Conservation (phyloP, 64 coral and sea anemone species). For the Pocillopora verrucosa region DNA sequence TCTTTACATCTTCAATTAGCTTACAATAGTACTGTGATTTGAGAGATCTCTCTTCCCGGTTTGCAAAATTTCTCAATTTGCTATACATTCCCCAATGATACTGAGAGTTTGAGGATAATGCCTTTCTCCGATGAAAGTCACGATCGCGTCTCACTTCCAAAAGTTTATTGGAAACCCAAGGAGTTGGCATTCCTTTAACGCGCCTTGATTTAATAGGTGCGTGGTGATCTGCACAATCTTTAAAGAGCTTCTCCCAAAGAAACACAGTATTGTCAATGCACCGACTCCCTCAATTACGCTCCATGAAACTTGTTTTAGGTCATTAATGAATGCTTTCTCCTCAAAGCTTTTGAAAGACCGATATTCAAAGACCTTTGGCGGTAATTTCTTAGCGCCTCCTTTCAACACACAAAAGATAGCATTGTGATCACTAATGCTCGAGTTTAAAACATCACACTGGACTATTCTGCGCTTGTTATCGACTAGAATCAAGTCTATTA, state of each 20-base stretch:
- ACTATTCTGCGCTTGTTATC: slow-evolving; percentile 49
- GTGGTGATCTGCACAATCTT: not conserved
- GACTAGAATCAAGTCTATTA: not conserved
- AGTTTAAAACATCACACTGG: slow-evolving; percentile 48
- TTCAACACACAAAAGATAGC: slow-evolving; percentile 60
- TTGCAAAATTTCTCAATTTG: slow-evolving; percentile 55
- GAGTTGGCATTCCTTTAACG: not conserved
- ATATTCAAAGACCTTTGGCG: not conserved
- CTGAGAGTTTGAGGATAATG: slow-evolving; percentile 1
- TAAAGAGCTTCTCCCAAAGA: slow-evolving; percentile 10
- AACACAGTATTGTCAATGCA: slow-evolving; percentile 31
- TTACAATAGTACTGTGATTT: slow-evolving; percentile 54
- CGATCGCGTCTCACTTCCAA: slow-evolving; percentile 32
- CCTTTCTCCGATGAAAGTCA: slow-evolving; percentile 34
- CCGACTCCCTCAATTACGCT: not conserved
- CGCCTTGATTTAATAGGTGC: not conserved
- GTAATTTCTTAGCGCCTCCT: slow-evolving; percentile 29
- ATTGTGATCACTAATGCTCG: slow-evolving; percentile 52
- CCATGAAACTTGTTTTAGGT: slow-evolving; percentile 50
- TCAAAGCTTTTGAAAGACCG: slow-evolving; percentile 47
- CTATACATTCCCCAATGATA: slow-evolving; percentile 43
- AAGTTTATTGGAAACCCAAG: not conserved
- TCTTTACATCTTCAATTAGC: slow-evolving; percentile 42
- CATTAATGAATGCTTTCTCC: slow-evolving; percentile 24
- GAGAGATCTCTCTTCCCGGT: slow-evolving; percentile 40